phyloP scores from a whole-genome alignment of 2,888 invertebrate species.

The Vanessa cardui region DNA sequence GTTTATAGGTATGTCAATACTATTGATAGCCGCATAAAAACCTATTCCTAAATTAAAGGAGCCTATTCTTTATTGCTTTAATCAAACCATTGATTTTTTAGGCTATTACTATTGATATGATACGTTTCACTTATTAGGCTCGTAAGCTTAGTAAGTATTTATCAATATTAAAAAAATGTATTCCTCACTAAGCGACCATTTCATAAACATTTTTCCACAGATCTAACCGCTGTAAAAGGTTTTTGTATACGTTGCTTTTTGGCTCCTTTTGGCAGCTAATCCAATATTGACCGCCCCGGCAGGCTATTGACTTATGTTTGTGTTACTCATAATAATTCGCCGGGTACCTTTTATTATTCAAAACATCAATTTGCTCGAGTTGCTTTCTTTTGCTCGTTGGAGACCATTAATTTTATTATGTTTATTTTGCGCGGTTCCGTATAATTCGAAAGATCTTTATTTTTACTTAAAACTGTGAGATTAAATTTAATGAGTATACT shows the following conservation, averaged over 20 bases:
- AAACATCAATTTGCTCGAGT: constrained; percentile 78
- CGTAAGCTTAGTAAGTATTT: too few relatives aligned
- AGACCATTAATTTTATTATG: constrained; percentile 54
- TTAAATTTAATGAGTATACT: too few relatives aligned
- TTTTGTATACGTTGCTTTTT: constrained; percentile 83
- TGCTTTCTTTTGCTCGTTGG: constrained; percentile 66
- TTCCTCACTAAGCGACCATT: constrained; percentile 60
- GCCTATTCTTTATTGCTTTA: too few relatives aligned
- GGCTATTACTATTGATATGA: too few relatives aligned
- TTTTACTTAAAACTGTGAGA: neutral
- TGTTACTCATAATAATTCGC: constrained; percentile 79
- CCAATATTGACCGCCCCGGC: constrained; percentile 81
- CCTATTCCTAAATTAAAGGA: too few relatives aligned
- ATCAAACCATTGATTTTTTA: too few relatives aligned
- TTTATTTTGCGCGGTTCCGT: constrained; percentile 41
- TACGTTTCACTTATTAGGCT: too few relatives aligned
- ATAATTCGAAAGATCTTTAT: constrained; percentile 1
- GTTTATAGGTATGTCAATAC: too few relatives aligned
- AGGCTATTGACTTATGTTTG: constrained; percentile 83
- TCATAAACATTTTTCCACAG: constrained; percentile 79
- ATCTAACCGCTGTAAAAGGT: constrained; percentile 81
- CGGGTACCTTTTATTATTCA: constrained; percentile 80
- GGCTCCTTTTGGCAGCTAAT: constrained; percentile 82
- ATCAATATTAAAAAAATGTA: constrained; percentile 45
- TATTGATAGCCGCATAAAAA: too few relatives aligned